Conservation (phyloP, 2,113 vertebrate genomes). For the Barbus barbus region DNA sequence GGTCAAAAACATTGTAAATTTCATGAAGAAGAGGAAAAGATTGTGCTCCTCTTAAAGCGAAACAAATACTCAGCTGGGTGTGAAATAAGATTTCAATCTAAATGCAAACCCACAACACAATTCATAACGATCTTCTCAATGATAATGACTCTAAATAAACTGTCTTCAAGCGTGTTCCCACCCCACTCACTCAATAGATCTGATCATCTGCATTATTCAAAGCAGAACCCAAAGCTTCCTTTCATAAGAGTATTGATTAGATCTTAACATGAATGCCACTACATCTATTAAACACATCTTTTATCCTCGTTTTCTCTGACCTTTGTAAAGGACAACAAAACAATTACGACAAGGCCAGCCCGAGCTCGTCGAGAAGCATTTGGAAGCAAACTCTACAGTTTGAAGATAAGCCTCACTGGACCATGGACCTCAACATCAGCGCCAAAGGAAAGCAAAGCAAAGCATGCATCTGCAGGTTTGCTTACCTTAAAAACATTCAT, state of each 20-base stretch:
- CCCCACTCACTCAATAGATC: constrained; percentile 24
- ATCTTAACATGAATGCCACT: constrained; percentile 24
- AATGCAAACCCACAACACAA: background rate
- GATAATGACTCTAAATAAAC: constrained; percentile 17
- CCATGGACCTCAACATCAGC: constrained; percentile 4
- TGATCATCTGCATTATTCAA: constrained; percentile 42
- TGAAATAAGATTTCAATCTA: background rate
- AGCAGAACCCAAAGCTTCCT: constrained; percentile 19
- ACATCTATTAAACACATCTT: constrained; percentile 27
- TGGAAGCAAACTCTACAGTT: background rate
- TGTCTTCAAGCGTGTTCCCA: background rate
- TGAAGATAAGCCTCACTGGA: background rate
- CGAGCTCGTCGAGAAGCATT: background rate
- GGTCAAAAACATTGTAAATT: background rate
- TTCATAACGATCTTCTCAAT: background rate
- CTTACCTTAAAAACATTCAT: background rate
- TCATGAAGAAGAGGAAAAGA: background rate
- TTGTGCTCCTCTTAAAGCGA: background rate
- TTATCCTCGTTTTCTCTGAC: constrained; percentile 10
- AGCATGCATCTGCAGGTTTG: constrained; percentile 3
- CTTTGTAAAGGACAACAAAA: background rate
- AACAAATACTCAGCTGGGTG: background rate
- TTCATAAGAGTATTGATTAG: constrained; percentile 35
- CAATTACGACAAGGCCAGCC: constrained; percentile 8
- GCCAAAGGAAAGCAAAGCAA: constrained; percentile 10